Base-by-base conservation (phyloP, 2,113 vertebrate genomes). In the Catagonus wagneri region DNA sequence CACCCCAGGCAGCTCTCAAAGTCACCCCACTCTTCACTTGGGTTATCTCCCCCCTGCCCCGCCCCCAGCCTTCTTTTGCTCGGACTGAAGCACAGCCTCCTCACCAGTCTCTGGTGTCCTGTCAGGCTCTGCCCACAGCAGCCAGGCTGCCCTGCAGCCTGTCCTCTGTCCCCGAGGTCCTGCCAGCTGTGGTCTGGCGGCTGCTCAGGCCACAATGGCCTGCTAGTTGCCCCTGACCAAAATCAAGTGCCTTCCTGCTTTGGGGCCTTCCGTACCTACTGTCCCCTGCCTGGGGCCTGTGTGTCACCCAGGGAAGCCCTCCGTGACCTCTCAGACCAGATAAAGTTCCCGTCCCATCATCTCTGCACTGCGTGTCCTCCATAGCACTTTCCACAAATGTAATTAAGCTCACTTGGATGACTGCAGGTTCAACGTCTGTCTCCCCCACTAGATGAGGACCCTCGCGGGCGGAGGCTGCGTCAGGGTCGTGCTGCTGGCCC, bases 381-480 rank as follows among this genome's bases (percentile, higher is more conserved):
- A 34, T 0, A 34, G 50, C 36, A 78, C 29, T 78, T 84, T 7
- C 80, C 12, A 68, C 69, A 34, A 56, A 60, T 2, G 6, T 65
- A 91, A 92, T 86, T 75, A 96, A 83, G 56, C 27, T 90, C 91
- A 83, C 91, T 23, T 85, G 83, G 72, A 69, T 91, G 79, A 93
- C 29, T 74, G 36, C 6, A 52, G 22, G 89, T 81, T 66, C n/a
- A 74, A 54, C 1, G 5, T 32, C 5, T 27, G 29, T 39, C 34
- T 86, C 29, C 13, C 79, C 50, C 69, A 69, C 69, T 23, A 36
- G 36, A 87, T 23, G 0, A 56, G 87, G 29, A 79, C 65, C 74
- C 68, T 87, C 1, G 0, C 2, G 9, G 44, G 79, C 39, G 81
- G 34, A 56, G 58, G 66, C 44, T 19, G 7, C 2, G 16, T 23